phyloP scores from a whole-genome alignment of 64 coral and sea anemone genomes.

The Dendronephthya gigantea region DNA sequence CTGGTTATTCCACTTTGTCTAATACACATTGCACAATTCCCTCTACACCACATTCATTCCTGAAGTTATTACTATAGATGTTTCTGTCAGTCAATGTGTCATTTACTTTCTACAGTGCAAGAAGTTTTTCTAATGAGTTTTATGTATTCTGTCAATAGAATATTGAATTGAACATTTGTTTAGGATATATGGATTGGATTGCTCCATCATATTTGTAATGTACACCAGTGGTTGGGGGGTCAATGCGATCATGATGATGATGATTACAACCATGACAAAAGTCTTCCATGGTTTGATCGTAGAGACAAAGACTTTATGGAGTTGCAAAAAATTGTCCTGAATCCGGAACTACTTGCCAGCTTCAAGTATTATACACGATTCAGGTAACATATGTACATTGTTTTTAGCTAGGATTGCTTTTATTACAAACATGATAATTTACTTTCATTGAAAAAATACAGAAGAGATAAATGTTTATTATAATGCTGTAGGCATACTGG shows the following conservation, averaged over 20 bases:
- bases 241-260: neutral
- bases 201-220: no score
- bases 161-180: neutral
- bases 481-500: no score
- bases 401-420: neutral
- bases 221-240: neutral
- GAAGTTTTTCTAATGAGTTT: no score
- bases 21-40: no score
- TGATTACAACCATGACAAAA: neutral
- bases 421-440: neutral
- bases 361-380: no score
- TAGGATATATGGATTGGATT: neutral
- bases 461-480: no score
- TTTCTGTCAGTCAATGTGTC: no score
- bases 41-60: no score
- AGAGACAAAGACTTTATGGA: constrained; percentile 5
- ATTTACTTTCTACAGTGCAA: no score
- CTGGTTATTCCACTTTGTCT: neutral
- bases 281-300: neutral
- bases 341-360: constrained; percentile 12
- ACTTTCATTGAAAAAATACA: neutral
- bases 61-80: no score
- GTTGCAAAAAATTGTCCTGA: constrained; percentile 22
- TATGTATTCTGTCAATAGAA: neutral
- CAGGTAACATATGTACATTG: neutral